Conservation (phyloP, 2,888 invertebrate genomes). For the Erynnis tages region DNA sequence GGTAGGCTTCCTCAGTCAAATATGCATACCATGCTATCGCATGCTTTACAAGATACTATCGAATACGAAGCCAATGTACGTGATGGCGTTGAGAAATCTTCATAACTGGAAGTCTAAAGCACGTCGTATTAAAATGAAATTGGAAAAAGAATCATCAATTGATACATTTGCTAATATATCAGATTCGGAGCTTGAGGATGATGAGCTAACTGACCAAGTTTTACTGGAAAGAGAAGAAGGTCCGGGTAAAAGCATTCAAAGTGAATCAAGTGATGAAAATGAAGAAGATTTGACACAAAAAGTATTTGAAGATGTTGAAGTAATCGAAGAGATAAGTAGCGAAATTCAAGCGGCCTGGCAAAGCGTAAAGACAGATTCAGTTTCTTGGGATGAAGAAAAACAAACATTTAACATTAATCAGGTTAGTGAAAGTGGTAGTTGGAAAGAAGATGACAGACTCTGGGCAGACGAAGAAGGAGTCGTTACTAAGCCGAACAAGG, state of each 20-base stretch:
- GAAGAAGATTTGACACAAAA: background rate
- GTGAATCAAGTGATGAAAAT: constrained; percentile 12
- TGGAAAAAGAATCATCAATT: constrained; percentile 16
- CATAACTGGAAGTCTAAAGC: constrained; percentile 50
- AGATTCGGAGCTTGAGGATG: constrained; percentile 27
- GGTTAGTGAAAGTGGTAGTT: constrained; percentile 34
- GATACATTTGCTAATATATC: constrained; percentile 21
- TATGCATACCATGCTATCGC: constrained; percentile 91
- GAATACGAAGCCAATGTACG: constrained; percentile 84
- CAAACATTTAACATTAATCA: constrained; percentile 23
- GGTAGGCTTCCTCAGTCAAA: constrained; percentile 90
- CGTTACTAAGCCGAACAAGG: constrained; percentile 31
- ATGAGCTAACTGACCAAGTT: constrained; percentile 17
- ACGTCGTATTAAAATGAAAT: constrained; percentile 29
- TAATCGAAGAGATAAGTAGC: constrained; percentile 25
- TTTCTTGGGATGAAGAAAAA: constrained; percentile 46
- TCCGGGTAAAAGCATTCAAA: constrained; percentile 14
- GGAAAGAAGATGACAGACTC: constrained; percentile 41
- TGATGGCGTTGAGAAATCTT: constrained; percentile 83
- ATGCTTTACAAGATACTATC: constrained; percentile 86
- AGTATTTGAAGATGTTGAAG: constrained; percentile 11
- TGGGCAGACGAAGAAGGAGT: constrained; percentile 51
- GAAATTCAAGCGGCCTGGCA: constrained; percentile 28
- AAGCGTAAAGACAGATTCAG: constrained; percentile 35
- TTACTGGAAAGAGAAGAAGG: background rate